These are phyloP conservation scores for Remorina albescens DNA, from an alignment of 2,797 vertebrate species.

Conservation along the genomic window DNA sequence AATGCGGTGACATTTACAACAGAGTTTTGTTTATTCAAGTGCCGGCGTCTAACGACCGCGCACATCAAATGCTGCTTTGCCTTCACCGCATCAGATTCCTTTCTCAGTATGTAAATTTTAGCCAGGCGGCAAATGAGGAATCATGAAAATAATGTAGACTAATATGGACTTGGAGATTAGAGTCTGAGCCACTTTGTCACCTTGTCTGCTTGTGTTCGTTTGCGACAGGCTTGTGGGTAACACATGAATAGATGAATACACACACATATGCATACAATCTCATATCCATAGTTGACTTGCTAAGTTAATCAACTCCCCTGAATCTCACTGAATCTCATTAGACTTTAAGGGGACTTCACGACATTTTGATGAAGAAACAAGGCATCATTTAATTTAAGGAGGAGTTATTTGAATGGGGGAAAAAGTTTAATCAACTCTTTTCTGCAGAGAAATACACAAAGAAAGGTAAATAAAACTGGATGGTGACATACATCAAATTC, in stretches of 20 bases:
- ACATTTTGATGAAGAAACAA: no score
- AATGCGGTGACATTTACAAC: conserved; percentile 58
- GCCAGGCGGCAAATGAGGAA: conserved; percentile 47
- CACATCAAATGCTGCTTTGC: conserved; percentile 47
- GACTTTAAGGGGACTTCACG: background rate
- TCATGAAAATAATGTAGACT: conserved; percentile 41
- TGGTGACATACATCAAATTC: no score
- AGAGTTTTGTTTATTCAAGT: conserved; percentile 37
- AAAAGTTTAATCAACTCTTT: background rate
- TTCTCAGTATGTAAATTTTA: conserved; percentile 34
- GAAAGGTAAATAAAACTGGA: background rate
- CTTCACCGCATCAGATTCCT: conserved; percentile 20
- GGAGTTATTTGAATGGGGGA: background rate
- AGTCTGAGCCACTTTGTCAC: conserved; percentile 1
- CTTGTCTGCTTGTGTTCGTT: background rate
- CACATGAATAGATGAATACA: conserved; percentile 2
- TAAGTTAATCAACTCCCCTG: background rate
- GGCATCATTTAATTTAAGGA: no score
- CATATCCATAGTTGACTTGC: background rate
- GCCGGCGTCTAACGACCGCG: conserved; percentile 37
- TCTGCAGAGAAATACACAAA: no score
- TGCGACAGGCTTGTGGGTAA: background rate
- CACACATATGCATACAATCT: background rate
- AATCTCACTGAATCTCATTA: background rate
- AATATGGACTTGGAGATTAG: conserved; percentile 30